Evolutionary conservation across 2,113 vertebrate species (phyloP), one percentile per base, ranked within the genome.

Genomic region (Spermophilus dauricus): DNA sequence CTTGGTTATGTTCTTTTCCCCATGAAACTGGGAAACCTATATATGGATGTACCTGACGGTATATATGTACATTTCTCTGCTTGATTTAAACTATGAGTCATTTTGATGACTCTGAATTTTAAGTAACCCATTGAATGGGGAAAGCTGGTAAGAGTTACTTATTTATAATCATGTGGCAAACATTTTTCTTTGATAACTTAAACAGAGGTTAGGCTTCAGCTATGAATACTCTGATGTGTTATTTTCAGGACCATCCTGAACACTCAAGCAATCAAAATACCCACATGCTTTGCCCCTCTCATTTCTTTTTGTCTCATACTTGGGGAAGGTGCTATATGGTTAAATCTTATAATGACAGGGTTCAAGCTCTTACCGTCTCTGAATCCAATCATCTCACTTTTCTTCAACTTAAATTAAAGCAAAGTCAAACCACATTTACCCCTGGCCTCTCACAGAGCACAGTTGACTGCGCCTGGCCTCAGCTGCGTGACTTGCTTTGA

Each of bases 101-200:
- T 91, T 93, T 16, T 51, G 63, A 83, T 67, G 92, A 73, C n/a
- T 86, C 84, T 65, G 80, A 94, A 94, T 45, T 94, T 58, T 94
- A 89, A 94, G 81, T 72, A 69, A 51, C 17, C 72, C 8, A 39
- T 30, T 90, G 32, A 80, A 75, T 89, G 56, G 22, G 92, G 84
- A 75, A 86, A 39, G 2, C n/a, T 67, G 9, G 65, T 56, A 32
- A 72, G 24, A 45, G 34, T 56, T 92, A 17, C 67, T 61, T 48
- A 83, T 37, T 92, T 78, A 48, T 72, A 72, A 81, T 30, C 39
- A 61, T 16, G 32, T 37, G n/a, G 58, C 78, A 58, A 84, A 14
- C 70, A 26, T 76, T 95, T 94, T 90, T 67, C 85, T 93, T 24
- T 65, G 65, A 22, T 53, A 65, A n/a, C 51, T 77, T 20, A 83